Evolutionary conservation across 2,888 invertebrate species (phyloP).

Genomic region (Ernsta delagoae): DNA sequence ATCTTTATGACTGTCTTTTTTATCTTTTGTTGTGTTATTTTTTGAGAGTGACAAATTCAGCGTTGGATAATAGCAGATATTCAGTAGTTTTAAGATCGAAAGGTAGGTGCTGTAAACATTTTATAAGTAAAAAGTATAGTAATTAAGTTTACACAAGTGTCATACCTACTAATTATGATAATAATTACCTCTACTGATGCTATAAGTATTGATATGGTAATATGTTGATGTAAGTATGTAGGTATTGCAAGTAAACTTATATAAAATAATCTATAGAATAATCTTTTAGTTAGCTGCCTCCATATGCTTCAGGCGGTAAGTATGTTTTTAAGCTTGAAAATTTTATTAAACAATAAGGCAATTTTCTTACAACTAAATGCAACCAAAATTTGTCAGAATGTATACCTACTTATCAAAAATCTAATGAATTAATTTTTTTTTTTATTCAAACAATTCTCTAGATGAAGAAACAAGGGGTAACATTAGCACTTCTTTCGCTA

Average conservation of each 20-base stretch:
- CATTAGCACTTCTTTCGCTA: slow-evolving; percentile 29
- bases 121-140: too few relatives aligned
- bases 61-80: too few relatives aligned
- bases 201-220: slow-evolving; percentile 24
- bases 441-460: slow-evolving; percentile 4
- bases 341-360: too few relatives aligned
- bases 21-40: background rate
- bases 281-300: slow-evolving; percentile 8
- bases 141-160: slow-evolving; percentile 6
- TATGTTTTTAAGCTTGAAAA: background rate
- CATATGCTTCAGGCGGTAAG: slow-evolving; percentile 13
- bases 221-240: background rate
- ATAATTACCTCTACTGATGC: background rate
- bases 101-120: background rate
- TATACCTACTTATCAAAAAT: too few relatives aligned
- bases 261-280: background rate
- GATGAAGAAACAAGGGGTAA: slow-evolving; percentile 10
- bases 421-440: too few relatives aligned
- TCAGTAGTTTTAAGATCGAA: too few relatives aligned
- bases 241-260: background rate
- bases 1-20: background rate
- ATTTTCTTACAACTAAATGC: too few relatives aligned
- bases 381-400: too few relatives aligned
- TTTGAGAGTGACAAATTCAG: background rate
- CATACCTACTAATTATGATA: background rate